These are phyloP conservation scores for Samia ricini DNA, from an alignment of 1,140 invertebrate genomes.

Conservation along the genomic window DNA sequence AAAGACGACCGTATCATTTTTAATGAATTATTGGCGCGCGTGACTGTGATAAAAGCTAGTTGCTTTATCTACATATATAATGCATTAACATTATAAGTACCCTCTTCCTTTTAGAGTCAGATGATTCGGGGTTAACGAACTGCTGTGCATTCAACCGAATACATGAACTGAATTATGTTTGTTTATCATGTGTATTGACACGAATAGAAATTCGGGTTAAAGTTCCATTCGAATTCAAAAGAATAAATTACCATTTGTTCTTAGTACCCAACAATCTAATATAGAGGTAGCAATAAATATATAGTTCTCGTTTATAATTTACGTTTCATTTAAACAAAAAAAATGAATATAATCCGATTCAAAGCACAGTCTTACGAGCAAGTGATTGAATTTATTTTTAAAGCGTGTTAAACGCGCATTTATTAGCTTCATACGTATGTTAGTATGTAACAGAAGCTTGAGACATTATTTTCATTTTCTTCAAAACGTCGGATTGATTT, in stretches of 20 bases:
- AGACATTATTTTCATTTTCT: too few species aligned
- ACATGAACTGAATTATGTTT: slow-evolving; percentile 24
- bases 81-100: slow-evolving; percentile 55
- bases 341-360: too few species aligned
- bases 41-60: slow-evolving; percentile 52
- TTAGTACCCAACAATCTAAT: too few species aligned
- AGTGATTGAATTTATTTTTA: too few species aligned
- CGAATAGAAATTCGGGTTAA: slow-evolving; percentile 1
- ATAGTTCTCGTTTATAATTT: too few species aligned
- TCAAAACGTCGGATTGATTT: too few species aligned
- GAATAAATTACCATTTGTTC: slow-evolving; percentile 15
- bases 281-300: too few species aligned
- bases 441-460: too few species aligned
- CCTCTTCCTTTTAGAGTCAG: slow-evolving; percentile 51
- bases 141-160: slow-evolving; percentile 49
- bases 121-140: slow-evolving; percentile 53
- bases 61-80: slow-evolving; percentile 36
- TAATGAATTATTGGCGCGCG: slow-evolving; percentile 33
- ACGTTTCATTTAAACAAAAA: too few species aligned
- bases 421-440: too few species aligned
- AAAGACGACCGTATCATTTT: slow-evolving; percentile 26
- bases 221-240: slow-evolving; percentile 5
- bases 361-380: too few species aligned
- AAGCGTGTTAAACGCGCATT: too few species aligned
- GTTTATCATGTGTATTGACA: slow-evolving; percentile 19